Conservation (phyloP, 2,888 invertebrate genomes). For the Nomada ferruginata region DNA sequence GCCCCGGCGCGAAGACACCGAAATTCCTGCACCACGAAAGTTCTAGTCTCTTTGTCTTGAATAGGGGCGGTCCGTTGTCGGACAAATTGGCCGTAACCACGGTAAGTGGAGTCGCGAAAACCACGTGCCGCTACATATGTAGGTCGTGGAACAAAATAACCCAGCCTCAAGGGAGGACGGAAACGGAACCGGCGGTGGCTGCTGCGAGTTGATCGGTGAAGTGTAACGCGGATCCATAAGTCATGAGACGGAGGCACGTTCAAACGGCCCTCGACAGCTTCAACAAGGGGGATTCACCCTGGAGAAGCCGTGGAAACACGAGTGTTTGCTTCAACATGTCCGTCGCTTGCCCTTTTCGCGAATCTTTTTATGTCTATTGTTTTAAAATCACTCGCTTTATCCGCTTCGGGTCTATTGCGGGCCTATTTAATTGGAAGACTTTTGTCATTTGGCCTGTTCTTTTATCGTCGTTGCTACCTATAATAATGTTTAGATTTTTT, state of each 20-base stretch:
- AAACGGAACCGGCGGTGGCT: slow-evolving; percentile 1
- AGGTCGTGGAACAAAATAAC: slow-evolving; percentile 12
- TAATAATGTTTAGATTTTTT: too few relatives aligned
- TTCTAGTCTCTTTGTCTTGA: neutral
- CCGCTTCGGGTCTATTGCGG: too few relatives aligned
- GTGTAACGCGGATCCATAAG: slow-evolving; percentile 76
- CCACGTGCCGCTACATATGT: neutral
- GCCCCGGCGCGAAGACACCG: too few relatives aligned
- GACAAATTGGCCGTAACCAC: neutral
- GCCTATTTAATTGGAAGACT: too few relatives aligned
- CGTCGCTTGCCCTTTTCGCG: neutral
- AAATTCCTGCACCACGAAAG: too few relatives aligned
- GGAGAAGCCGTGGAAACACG: slow-evolving; percentile 59
- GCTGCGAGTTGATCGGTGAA: slow-evolving; percentile 70
- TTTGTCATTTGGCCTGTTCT: too few relatives aligned
- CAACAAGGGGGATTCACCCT: slow-evolving; percentile 65
- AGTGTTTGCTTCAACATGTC: slow-evolving; percentile 69
- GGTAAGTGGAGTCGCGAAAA: neutral
- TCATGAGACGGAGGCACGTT: slow-evolving; percentile 74
- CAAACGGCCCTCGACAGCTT: slow-evolving; percentile 61
- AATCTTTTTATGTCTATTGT: too few relatives aligned
- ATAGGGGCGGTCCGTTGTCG: neutral
- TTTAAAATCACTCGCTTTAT: too few relatives aligned
- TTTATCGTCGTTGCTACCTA: too few relatives aligned
- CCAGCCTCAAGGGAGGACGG: neutral